phyloP scores from a whole-genome alignment of 2,113 vertebrate genomes.

The Macquaria ambigua region DNA sequence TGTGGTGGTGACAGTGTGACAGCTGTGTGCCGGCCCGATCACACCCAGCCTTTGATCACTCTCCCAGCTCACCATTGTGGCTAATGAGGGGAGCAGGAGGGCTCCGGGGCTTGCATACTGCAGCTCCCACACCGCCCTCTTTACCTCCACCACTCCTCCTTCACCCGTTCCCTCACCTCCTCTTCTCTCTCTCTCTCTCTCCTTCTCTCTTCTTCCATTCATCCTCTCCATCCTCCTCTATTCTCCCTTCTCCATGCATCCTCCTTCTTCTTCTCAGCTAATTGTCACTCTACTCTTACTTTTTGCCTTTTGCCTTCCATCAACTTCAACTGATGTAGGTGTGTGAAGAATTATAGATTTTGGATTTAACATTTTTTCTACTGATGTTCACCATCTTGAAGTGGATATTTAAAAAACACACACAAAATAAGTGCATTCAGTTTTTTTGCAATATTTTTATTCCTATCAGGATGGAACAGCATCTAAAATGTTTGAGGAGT shows the following conservation, averaged over 20 bases:
- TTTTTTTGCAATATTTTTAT: neutral
- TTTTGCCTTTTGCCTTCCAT: neutral
- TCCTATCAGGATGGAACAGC: neutral
- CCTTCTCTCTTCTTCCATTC: neutral
- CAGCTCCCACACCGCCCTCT: conserved; percentile 25
- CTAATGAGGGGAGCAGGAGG: conserved; percentile 69
- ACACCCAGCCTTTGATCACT: conserved; percentile 69
- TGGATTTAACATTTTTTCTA: neutral
- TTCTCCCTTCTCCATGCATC: neutral
- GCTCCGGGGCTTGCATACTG: conserved; percentile 27
- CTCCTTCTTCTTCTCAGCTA: neutral
- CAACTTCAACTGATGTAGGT: neutral
- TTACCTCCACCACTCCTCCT: conserved; percentile 24
- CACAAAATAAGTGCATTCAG: neutral
- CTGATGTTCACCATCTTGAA: no score
- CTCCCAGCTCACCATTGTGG: conserved; percentile 63
- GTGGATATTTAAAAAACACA: no score
- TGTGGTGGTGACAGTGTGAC: conserved; percentile 66
- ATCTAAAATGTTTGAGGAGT: neutral
- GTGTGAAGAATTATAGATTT: neutral
- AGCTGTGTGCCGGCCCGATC: conserved; percentile 64
- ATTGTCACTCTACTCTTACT: neutral
- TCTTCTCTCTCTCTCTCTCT: neutral
- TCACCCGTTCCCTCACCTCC: conserved; percentile 7
- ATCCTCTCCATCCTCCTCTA: neutral